A percentile compares a stretch with the other conserved stretches of the same genome.
Conservation (phyloP, 2,797 vertebrate species). For the Apogon talboti region DNA sequence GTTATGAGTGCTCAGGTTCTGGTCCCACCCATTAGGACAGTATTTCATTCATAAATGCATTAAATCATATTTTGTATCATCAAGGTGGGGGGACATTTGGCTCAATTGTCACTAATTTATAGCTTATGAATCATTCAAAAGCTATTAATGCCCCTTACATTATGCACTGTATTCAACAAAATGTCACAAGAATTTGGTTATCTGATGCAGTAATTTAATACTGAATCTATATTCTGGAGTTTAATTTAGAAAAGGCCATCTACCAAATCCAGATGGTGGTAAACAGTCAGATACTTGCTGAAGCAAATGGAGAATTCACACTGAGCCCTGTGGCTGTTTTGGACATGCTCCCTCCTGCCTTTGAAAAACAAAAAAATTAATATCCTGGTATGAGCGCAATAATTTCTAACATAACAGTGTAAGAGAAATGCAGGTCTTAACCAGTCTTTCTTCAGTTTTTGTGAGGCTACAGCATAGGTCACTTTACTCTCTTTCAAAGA, state of each 20-base stretch:
- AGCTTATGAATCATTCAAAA: conserved; percentile 23
- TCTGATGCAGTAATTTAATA: conserved; percentile 11
- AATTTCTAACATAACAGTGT: background rate
- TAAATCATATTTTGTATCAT: conserved; percentile 16
- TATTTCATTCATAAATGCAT: conserved; percentile 38
- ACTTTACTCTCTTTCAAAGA: too few species aligned
- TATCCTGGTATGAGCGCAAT: background rate
- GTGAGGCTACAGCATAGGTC: too few species aligned
- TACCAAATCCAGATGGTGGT: conserved; percentile 29
- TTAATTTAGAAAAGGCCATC: conserved; percentile 23
- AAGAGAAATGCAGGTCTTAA: too few species aligned
- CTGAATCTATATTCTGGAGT: conserved; percentile 23
- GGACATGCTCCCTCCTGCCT: background rate
- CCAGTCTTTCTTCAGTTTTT: too few species aligned
- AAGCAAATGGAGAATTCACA: background rate
- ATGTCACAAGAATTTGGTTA: conserved; percentile 14
- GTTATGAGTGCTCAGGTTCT: conserved; percentile 24
- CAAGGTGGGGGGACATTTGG: conserved; percentile 23
- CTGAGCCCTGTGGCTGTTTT: background rate
- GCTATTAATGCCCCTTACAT: conserved; percentile 9
- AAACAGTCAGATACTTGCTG: background rate
- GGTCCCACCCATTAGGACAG: background rate
- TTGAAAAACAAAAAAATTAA: conserved; percentile 7
- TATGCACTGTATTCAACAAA: background rate
- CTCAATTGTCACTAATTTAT: conserved; percentile 18